Percentiles rank a stretch among this genome's conserved stretches.
These are phyloP conservation scores for Amphiprion percula DNA, from an alignment of 2,113 vertebrate species.

Conservation along the genomic window DNA sequence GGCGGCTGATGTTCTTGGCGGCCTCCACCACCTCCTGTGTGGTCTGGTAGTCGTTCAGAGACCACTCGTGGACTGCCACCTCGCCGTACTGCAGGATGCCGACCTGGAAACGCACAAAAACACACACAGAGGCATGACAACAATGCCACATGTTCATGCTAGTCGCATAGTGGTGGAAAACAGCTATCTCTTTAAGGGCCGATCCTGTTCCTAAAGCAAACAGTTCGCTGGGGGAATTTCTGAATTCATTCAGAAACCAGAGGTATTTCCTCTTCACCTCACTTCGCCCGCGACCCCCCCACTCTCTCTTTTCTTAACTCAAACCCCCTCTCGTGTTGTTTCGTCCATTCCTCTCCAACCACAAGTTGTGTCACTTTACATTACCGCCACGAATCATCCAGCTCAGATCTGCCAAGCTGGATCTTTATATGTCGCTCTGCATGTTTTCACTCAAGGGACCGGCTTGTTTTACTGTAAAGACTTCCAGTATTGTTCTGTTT, in stretches of 20 bases:
- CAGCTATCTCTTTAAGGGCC: slow-evolving; percentile 65
- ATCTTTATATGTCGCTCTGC: slow-evolving; percentile 42
- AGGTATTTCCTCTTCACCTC: slow-evolving; percentile 83
- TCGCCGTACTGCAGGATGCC: slow-evolving; percentile 96
- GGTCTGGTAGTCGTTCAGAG: slow-evolving; percentile 89
- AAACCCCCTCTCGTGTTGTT: slow-evolving; percentile 56
- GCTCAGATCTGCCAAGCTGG: slow-evolving; percentile 53
- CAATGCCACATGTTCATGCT: slow-evolving; percentile 33
- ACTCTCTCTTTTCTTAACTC: slow-evolving; percentile 46
- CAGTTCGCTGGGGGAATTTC: slow-evolving; percentile 66
- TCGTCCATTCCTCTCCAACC: slow-evolving; percentile 24
- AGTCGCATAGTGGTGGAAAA: slow-evolving; percentile 31
- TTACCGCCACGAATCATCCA: slow-evolving; percentile 65
- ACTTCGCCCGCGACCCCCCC: slow-evolving; percentile 63
- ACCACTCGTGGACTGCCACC: slow-evolving; percentile 91
- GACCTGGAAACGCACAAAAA: slow-evolving; percentile 82
- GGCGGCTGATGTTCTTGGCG: slow-evolving; percentile 93
- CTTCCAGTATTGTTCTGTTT: slow-evolving; percentile 5
- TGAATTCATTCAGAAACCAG: slow-evolving; percentile 79
- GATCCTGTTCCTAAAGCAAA: slow-evolving; percentile 68
- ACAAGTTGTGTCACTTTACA: slow-evolving; percentile 55
- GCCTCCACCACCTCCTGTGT: slow-evolving; percentile 91
- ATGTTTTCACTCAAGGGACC: slow-evolving; percentile 59
- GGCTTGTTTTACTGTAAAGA: slow-evolving; percentile 38
- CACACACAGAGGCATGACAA: slow-evolving; percentile 23